Evolutionary conservation across 2,888 invertebrate genomes (phyloP).

Genomic region (Mystacides longicornis): DNA sequence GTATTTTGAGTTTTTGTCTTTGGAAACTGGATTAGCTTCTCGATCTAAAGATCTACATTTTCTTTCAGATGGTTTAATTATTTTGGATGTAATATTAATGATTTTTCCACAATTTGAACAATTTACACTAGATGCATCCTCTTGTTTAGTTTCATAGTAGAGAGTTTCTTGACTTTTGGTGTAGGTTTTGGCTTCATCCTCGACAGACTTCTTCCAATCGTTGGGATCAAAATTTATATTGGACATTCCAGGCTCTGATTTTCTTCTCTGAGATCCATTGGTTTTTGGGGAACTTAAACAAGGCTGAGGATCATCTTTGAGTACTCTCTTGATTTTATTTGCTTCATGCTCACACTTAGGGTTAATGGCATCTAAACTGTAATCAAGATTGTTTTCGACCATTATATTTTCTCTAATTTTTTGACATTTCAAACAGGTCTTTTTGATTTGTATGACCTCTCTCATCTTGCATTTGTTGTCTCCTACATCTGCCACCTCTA

Average conservation of each 20-base stretch:
- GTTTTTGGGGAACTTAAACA: conserved; percentile 16
- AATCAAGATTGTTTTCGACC: conserved; percentile 27
- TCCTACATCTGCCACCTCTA: conserved; percentile 13
- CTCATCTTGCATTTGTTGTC: conserved; percentile 36
- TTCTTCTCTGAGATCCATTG: conserved; percentile 61
- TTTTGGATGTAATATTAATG: not conserved
- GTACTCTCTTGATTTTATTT: conserved; percentile 25
- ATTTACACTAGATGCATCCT: conserved; percentile 8
- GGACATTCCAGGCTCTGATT: conserved; percentile 62
- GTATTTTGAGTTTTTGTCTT: conserved; percentile 5
- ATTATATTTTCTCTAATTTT: conserved; percentile 48
- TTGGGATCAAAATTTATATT: conserved; percentile 37
- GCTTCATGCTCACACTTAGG: conserved; percentile 9
- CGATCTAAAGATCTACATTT: conserved; percentile 16
- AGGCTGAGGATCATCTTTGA: conserved; percentile 46
- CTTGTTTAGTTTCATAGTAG: conserved; percentile 2
- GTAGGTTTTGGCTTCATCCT: conserved; percentile 31
- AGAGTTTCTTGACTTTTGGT: conserved; percentile 11
- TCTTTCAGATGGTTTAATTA: not conserved
- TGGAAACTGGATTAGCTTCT: conserved; percentile 5
- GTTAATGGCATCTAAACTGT: conserved; percentile 6
- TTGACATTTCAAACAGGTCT: conserved; percentile 45
- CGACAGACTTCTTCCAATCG: conserved; percentile 43
- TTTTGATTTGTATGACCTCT: conserved; percentile 39
- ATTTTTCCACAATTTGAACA: conserved; percentile 18